These are phyloP conservation scores for Lacerta viridis DNA, from an alignment of 2,797 vertebrate genomes.

Conservation along the genomic window DNA sequence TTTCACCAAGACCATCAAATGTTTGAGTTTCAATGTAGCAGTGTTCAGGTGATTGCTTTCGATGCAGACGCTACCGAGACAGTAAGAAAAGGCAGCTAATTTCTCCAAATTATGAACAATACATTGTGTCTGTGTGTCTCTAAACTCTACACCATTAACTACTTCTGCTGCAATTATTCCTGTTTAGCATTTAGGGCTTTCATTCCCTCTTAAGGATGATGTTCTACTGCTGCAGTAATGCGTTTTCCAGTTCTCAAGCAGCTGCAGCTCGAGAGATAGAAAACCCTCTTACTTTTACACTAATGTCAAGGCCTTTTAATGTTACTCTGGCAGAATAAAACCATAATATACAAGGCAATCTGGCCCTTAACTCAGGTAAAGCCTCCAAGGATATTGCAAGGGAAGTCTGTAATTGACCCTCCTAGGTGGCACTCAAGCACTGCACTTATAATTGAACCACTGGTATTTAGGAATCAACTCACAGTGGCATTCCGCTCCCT, in stretches of 20 bases:
- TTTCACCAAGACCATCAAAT: background rate
- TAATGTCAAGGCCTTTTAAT: background rate
- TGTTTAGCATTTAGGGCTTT: background rate
- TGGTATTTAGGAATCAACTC: constrained; percentile 11
- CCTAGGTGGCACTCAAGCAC: constrained; percentile 18
- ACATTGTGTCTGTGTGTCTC: background rate
- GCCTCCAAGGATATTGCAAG: background rate
- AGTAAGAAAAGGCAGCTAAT: background rate
- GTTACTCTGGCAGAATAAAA: constrained; percentile 11
- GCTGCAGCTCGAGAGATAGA: background rate
- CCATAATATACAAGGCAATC: constrained; percentile 20
- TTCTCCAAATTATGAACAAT: background rate
- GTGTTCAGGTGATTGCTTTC: background rate
- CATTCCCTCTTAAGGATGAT: background rate
- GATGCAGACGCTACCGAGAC: background rate
- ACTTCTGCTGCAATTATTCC: background rate
- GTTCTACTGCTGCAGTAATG: background rate
- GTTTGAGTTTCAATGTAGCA: background rate
- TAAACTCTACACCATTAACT: background rate
- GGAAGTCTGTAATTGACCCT: constrained; percentile 16
- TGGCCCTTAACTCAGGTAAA: background rate
- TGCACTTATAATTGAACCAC: constrained; percentile 34
- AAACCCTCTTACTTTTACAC: background rate
- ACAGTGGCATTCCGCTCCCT: background rate
- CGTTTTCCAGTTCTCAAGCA: background rate